Conservation (phyloP, 2,888 invertebrate species). For the Plemyria rubiginata region DNA sequence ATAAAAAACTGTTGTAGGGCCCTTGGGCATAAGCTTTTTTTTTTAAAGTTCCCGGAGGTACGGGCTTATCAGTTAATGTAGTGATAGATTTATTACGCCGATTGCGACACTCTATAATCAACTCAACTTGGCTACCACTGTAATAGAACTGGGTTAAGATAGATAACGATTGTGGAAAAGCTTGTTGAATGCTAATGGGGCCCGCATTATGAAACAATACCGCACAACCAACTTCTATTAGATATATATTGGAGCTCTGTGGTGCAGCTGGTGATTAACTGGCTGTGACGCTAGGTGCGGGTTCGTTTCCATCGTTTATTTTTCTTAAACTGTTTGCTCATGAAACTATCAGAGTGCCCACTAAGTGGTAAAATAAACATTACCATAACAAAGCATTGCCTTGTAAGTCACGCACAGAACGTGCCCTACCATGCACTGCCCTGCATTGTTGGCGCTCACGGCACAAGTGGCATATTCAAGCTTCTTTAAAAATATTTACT, state of each 20-base stretch:
- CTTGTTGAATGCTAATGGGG: slow-evolving; percentile 44
- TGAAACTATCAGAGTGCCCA: no score
- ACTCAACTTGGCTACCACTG: slow-evolving; percentile 9
- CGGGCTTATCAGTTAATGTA: slow-evolving; percentile 13
- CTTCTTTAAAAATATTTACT: no score
- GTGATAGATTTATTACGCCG: slow-evolving; percentile 27
- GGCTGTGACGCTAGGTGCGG: neutral
- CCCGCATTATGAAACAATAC: slow-evolving; percentile 49
- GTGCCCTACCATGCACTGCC: no score
- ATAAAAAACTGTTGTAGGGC: neutral
- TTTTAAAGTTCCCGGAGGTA: slow-evolving; percentile 11
- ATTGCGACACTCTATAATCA: slow-evolving; percentile 39
- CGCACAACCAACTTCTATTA: slow-evolving; percentile 1
- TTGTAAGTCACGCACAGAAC: no score
- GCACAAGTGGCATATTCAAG: no score
- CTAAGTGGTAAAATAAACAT: no score
- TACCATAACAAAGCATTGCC: no score
- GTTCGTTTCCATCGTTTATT: no score
- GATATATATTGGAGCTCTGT: neutral
- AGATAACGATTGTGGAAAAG: slow-evolving; percentile 39
- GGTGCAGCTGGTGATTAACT: neutral
- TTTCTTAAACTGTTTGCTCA: no score
- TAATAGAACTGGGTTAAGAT: slow-evolving; percentile 37
- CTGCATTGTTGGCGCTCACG: no score
- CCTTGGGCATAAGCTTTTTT: slow-evolving; percentile 1